phyloP scores from a whole-genome alignment of 2,888 invertebrate genomes.

The Xylophagus ater region DNA sequence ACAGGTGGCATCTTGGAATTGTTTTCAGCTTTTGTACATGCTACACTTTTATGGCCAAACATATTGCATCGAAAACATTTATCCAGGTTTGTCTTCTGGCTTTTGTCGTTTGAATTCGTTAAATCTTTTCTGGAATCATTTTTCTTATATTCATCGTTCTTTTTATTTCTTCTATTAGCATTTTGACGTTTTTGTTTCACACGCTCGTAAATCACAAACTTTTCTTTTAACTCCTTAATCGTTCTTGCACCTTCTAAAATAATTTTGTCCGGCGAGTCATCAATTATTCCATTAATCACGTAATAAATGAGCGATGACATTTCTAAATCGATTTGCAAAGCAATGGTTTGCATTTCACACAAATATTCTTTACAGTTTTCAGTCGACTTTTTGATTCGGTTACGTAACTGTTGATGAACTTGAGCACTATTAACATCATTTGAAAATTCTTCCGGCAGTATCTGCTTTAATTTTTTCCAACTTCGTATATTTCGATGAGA shows the following conservation, averaged over 20 bases:
- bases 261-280: too few relatives aligned
- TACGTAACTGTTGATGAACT: conserved; percentile 2
- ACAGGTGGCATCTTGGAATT: not conserved
- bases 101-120: too few relatives aligned
- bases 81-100: too few relatives aligned
- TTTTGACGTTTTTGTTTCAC: too few relatives aligned
- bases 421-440: conserved; percentile 5
- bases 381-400: not conserved
- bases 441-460: conserved; percentile 3
- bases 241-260: too few relatives aligned
- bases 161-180: too few relatives aligned
- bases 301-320: not conserved
- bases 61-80: conserved; percentile 23
- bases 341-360: conserved; percentile 4
- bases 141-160: too few relatives aligned
- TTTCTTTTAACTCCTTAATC: too few relatives aligned
- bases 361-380: conserved; percentile 6
- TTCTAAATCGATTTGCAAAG: conserved; percentile 4
- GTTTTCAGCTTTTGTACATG: conserved; percentile 2
- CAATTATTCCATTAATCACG: not conserved
- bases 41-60: conserved; percentile 20
- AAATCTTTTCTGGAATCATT: too few relatives aligned
- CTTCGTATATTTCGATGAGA: conserved; percentile 2
- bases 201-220: too few relatives aligned
- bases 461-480: not conserved